Evolutionary conservation across 2,797 vertebrate genomes (phyloP).

Genomic region (Tapirus indicus): DNA sequence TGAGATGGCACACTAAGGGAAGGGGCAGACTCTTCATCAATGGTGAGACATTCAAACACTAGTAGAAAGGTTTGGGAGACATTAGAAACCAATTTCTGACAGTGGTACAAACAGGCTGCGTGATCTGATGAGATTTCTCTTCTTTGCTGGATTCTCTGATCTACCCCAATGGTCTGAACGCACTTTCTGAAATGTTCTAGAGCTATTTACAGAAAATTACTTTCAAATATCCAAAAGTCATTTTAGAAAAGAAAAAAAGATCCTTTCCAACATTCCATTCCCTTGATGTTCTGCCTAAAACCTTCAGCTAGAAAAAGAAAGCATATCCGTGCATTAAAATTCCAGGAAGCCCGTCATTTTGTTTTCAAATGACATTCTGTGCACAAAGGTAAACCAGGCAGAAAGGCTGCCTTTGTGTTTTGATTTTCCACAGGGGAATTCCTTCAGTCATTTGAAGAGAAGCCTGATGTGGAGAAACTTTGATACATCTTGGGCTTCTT

Average conservation of each 20-base stretch:
- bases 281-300: constrained; percentile 38
- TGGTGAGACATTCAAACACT: background rate
- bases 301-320: constrained; percentile 50
- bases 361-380: constrained; percentile 71
- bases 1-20: background rate
- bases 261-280: background rate
- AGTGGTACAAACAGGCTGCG: background rate
- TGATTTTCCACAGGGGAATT: constrained; percentile 66
- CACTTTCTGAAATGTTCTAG: constrained; percentile 21
- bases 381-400: constrained; percentile 56
- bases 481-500: constrained; percentile 50
- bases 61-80: background rate
- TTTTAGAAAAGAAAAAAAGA: constrained; percentile 44
- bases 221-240: constrained; percentile 44
- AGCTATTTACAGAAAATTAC: constrained; percentile 53
- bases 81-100: background rate
- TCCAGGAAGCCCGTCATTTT: background rate
- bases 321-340: background rate
- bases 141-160: constrained; percentile 41
- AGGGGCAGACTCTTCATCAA: background rate
- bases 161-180: background rate
- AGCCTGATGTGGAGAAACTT: constrained; percentile 33
- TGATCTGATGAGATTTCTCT: background rate
- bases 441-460: constrained; percentile 48
- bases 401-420: constrained; percentile 41